A percentile compares a stretch with the other conserved stretches of the same genome.
Evolutionary conservation across 2,113 vertebrate species (phyloP).

Genomic region (Austrofundulus limnaeus): DNA sequence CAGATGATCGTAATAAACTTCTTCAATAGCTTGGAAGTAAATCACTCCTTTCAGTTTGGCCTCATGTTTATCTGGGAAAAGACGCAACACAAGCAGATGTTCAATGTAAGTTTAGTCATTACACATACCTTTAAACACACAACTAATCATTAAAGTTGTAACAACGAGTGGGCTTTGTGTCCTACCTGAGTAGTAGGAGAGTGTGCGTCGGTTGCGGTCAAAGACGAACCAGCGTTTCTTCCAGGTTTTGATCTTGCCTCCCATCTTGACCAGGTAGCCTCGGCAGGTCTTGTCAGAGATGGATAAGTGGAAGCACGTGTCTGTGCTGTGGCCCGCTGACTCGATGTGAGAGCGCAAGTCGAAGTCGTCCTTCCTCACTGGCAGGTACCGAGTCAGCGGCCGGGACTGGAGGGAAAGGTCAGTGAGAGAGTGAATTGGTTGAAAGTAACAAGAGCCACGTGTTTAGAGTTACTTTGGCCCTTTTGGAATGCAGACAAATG

Average conservation of each 20-base stretch:
- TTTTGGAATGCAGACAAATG: slow-evolving; percentile 3
- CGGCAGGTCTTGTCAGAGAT: slow-evolving; percentile 95
- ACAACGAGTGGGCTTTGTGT: neutral
- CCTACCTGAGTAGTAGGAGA: slow-evolving; percentile 91
- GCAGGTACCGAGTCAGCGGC: slow-evolving; percentile 94
- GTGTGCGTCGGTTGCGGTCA: slow-evolving; percentile 92
- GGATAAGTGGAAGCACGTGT: slow-evolving; percentile 91
- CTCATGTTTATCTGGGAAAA: slow-evolving; percentile 93
- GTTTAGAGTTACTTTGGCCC: neutral
- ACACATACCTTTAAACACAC: too few species aligned
- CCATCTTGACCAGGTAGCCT: slow-evolving; percentile 97
- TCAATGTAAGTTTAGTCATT: too few species aligned
- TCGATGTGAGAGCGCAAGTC: slow-evolving; percentile 91
- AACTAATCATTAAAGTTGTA: neutral
- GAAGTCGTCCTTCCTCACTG: slow-evolving; percentile 92
- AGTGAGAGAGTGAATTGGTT: neutral
- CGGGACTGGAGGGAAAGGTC: slow-evolving; percentile 80
- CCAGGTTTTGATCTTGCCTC: slow-evolving; percentile 98
- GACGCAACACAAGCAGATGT: neutral
- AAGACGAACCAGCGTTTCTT: slow-evolving; percentile 98
- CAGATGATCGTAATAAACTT: slow-evolving; percentile 97
- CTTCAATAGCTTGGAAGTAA: slow-evolving; percentile 99
- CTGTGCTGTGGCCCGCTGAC: slow-evolving; percentile 90
- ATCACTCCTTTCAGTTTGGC: slow-evolving; percentile 97
- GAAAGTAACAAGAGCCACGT: neutral